These are phyloP conservation scores for Temnothorax ravouxi DNA, from an alignment of 2,888 invertebrate genomes.

Conservation along the genomic window DNA sequence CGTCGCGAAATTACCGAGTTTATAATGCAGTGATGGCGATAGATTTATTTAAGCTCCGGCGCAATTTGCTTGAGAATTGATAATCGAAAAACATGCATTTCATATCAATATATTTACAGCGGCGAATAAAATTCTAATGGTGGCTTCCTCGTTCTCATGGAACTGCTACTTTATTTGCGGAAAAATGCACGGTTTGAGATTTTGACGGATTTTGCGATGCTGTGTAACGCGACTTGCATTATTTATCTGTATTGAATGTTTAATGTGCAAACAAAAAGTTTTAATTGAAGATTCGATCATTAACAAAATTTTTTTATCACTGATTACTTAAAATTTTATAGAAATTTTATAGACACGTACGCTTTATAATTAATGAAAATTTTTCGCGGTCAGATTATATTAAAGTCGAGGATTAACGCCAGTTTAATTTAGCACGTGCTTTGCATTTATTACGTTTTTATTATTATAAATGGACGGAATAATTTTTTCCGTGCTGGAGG, in stretches of 20 bases:
- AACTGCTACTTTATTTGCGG: conserved; percentile 7
- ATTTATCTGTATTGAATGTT: conserved; percentile 12
- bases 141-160: neutral
- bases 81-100: conserved; percentile 38
- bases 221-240: conserved; percentile 10
- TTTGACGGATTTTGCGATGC: conserved; percentile 19
- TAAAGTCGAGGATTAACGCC: neutral
- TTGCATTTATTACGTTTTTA: neutral
- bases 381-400: conserved; percentile 1
- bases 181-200: conserved; percentile 17
- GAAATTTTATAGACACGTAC: neutral
- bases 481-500: neutral
- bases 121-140: conserved; percentile 32
- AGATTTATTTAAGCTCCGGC: conserved; percentile 22
- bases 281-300: neutral
- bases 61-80: conserved; percentile 35
- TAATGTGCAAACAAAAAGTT: neutral
- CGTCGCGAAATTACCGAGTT: conserved; percentile 20
- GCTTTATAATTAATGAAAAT: neutral
- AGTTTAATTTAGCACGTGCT: neutral
- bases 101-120: conserved; percentile 32
- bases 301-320: neutral
- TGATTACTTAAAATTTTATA: neutral
- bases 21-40: conserved; percentile 27
- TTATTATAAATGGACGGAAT: neutral